These are phyloP conservation scores for Oeneis ivallda DNA, from an alignment of 2,888 invertebrate species.

Conservation along the genomic window DNA sequence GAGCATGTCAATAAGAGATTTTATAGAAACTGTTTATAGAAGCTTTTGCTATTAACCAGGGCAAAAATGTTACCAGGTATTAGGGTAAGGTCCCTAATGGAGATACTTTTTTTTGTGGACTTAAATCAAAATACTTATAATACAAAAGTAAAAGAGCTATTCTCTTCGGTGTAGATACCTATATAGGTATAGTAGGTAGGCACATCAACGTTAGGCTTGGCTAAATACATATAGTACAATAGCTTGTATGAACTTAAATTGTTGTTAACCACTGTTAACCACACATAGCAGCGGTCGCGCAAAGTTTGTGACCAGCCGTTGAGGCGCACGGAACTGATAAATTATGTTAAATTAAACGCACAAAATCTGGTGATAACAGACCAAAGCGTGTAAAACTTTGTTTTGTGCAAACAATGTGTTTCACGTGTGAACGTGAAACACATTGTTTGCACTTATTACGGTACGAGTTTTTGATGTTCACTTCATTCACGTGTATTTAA, in stretches of 20 bases:
- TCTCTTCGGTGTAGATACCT: no score
- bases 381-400: conserved; percentile 28
- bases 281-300: conserved; percentile 23
- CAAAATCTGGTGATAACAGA: conserved; percentile 33
- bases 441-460: not conserved
- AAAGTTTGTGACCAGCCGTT: conserved; percentile 35
- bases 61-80: no score
- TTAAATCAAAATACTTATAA: no score
- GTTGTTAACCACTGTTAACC: conserved; percentile 26
- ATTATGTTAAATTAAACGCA: conserved; percentile 14
- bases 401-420: no score
- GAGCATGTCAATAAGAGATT: no score
- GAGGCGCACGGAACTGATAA: conserved; percentile 1
- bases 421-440: conserved; percentile 23
- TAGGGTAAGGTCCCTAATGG: no score
- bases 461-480: not conserved
- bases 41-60: no score
- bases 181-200: no score
- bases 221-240: not conserved
- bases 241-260: conserved; percentile 20
- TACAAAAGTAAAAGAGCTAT: no score
- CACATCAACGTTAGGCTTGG: not conserved
- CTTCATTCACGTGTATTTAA: no score
- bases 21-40: no score
- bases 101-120: no score